phyloP scores from a whole-genome alignment of 1,140 invertebrate species.

The Dinothrombium tinctorium region DNA sequence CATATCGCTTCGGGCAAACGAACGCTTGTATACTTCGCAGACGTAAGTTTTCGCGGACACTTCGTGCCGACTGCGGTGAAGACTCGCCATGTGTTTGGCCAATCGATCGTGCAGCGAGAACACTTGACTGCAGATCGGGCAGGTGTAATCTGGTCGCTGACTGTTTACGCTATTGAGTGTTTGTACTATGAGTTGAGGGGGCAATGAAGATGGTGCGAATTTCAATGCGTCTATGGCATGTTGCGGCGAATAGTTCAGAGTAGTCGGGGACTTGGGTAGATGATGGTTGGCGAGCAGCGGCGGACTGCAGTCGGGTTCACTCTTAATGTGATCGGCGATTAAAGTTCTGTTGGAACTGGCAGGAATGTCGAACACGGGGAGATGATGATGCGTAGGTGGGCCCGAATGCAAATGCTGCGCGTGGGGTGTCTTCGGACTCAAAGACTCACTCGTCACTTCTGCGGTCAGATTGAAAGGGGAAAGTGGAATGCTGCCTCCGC shows the following conservation, averaged over 20 bases:
- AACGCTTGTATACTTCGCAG: conserved; percentile 77
- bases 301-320: too few species aligned
- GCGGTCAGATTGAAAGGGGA: neutral
- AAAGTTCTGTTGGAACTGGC: neutral
- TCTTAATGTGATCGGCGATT: neutral
- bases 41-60: conserved; percentile 18
- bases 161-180: neutral
- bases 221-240: too few species aligned
- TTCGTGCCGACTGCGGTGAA: conserved; percentile 43
- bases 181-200: too few species aligned
- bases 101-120: conserved; percentile 81
- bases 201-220: too few species aligned
- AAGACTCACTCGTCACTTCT: too few species aligned
- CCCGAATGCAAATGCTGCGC: too few species aligned
- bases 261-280: neutral
- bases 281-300: neutral
- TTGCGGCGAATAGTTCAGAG: too few species aligned
- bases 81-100: conserved; percentile 86
- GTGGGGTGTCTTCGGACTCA: too few species aligned
- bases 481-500: neutral
- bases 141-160: conserved; percentile 43
- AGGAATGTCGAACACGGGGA: neutral
- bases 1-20: conserved; percentile 92
- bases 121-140: conserved; percentile 77
- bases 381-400: neutral